Evolutionary conservation across 2,797 vertebrate species (phyloP).

Genomic region (Selene dorsalis): DNA sequence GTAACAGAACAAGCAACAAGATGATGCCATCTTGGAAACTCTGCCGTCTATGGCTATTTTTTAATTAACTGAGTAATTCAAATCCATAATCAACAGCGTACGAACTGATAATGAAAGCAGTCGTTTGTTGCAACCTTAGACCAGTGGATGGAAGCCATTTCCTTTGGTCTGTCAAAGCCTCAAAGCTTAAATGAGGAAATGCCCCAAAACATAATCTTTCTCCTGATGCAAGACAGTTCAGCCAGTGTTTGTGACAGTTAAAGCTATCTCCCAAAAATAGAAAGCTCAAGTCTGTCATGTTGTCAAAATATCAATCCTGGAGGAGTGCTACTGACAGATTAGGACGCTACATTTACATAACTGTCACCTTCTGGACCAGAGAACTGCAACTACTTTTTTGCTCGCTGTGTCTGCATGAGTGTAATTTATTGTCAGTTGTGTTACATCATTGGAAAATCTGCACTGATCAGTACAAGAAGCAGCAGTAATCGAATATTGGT

Average conservation of each 20-base stretch:
- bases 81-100: not conserved
- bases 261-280: slow-evolving; percentile 69
- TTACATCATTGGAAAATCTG: not conserved
- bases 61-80: not conserved
- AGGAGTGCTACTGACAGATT: slow-evolving; percentile 71
- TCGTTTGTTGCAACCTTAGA: not conserved
- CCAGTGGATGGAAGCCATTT: slow-evolving; percentile 10
- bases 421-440: slow-evolving; percentile 15
- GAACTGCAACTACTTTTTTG: slow-evolving; percentile 26
- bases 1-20: not conserved
- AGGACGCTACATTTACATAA: slow-evolving; percentile 71
- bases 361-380: slow-evolving; percentile 64
- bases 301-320: slow-evolving; percentile 73
- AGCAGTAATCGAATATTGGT: slow-evolving; percentile 10
- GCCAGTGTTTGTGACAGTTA: slow-evolving; percentile 67
- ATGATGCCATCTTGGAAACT: not conserved
- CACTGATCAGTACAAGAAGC: slow-evolving; percentile 6
- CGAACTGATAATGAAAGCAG: slow-evolving; percentile 1
- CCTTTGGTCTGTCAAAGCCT: slow-evolving; percentile 13
- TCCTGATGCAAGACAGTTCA: slow-evolving; percentile 53
- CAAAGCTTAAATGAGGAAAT: slow-evolving; percentile 45
- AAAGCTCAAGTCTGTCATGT: slow-evolving; percentile 68
- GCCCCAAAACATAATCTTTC: slow-evolving; percentile 50
- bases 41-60: not conserved
- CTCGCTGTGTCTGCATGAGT: not conserved